Conservation (phyloP, 2,113 vertebrate genomes). For the Urocynchramus pylzowi region DNA sequence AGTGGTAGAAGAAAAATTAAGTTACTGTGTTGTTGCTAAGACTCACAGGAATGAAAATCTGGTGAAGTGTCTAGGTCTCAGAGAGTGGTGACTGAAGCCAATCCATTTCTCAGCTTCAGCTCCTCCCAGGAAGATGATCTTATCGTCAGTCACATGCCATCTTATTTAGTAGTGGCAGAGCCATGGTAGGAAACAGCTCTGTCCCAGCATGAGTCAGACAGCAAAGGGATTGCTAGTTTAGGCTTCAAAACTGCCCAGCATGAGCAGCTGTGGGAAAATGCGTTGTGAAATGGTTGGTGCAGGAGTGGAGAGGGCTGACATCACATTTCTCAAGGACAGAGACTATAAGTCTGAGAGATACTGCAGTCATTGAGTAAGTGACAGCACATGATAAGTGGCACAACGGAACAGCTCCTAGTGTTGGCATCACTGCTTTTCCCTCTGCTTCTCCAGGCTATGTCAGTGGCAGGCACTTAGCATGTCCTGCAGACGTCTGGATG, state of each 20-base stretch:
- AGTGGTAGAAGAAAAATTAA: not conserved
- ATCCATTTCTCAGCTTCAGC: not conserved
- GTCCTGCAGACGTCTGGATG: not conserved
- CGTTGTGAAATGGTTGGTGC: not conserved
- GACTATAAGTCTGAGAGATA: not conserved
- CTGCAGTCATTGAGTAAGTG: not conserved
- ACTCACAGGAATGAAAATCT: not conserved
- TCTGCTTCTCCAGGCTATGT: not conserved
- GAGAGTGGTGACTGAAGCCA: not conserved
- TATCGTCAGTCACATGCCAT: not conserved
- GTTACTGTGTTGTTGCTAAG: not conserved
- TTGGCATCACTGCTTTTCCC: not conserved
- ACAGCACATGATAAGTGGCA: not conserved
- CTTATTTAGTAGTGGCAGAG: not conserved
- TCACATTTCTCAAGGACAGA: not conserved
- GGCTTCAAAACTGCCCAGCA: not conserved
- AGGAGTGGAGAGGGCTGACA: not conserved
- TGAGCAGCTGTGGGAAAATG: not conserved
- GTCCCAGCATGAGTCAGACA: not conserved
- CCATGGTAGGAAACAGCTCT: not conserved
- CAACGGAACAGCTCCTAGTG: not conserved
- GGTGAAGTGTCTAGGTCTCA: not conserved
- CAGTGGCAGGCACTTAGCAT: not conserved
- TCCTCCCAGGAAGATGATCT: not conserved
- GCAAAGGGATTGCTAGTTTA: not conserved